phyloP scores from a whole-genome alignment of 2,113 vertebrate species.

The Reinhardtius hippoglossoides region DNA sequence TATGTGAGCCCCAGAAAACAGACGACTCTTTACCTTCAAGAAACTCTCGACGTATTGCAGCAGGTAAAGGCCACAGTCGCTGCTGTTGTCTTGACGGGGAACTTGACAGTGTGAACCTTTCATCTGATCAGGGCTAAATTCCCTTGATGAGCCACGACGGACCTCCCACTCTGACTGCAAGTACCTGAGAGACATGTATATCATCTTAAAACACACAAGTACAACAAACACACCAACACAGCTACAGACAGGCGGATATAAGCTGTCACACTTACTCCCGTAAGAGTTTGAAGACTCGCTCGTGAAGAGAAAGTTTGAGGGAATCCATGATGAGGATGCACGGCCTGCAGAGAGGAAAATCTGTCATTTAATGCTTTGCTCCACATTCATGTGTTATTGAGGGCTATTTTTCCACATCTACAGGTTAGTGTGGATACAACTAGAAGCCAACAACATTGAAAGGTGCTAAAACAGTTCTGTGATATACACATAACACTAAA shows the following conservation, averaged over 20 bases:
- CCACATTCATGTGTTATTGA: too few relatives aligned
- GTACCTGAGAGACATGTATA: constrained; percentile 82
- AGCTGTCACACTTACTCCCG: constrained; percentile 88
- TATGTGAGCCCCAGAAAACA: background rate
- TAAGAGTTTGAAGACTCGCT: constrained; percentile 91
- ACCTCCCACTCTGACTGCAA: constrained; percentile 93
- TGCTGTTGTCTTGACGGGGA: constrained; percentile 96
- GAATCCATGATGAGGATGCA: constrained; percentile 97
- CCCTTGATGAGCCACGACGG: constrained; percentile 84
- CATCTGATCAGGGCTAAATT: constrained; percentile 89
- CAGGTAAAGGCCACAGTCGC: constrained; percentile 95
- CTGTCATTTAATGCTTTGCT: background rate
- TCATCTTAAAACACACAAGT: background rate
- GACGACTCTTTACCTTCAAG: constrained; percentile 85
- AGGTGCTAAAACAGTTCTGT: background rate
- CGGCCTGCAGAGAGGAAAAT: constrained; percentile 80
- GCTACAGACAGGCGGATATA: background rate
- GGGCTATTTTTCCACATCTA: background rate
- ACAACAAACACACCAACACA: background rate
- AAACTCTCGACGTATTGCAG: constrained; percentile 97
- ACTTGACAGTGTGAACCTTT: constrained; percentile 89
- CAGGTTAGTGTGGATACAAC: background rate
- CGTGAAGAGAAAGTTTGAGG: constrained; percentile 89
- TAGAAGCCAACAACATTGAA: background rate
- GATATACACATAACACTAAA: too few relatives aligned